Evolutionary conservation across 2,797 vertebrate species (phyloP).

Genomic region (Gambelia wislizenii): DNA sequence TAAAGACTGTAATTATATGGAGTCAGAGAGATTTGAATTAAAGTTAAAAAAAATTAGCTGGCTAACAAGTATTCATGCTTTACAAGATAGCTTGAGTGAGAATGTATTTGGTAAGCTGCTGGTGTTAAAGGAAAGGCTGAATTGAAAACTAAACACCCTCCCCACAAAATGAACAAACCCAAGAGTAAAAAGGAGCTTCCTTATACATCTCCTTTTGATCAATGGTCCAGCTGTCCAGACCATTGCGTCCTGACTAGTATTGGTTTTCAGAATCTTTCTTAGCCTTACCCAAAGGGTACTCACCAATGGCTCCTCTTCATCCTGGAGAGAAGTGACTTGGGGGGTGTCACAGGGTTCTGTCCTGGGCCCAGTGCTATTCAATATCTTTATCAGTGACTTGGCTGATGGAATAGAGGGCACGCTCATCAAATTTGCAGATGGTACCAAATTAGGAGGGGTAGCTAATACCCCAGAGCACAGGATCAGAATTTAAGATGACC

Average conservation of each 20-base stretch:
- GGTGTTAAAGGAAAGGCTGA: neutral
- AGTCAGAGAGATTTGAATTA: neutral
- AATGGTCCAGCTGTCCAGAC: neutral
- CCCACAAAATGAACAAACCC: too few species aligned
- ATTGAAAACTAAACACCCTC: too few species aligned
- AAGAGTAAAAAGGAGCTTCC: neutral
- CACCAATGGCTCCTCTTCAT: too few species aligned
- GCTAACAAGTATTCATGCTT: neutral
- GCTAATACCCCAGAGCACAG: too few species aligned
- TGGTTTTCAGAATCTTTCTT: neutral
- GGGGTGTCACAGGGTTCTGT: too few species aligned
- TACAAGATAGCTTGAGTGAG: neutral
- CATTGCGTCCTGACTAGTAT: neutral
- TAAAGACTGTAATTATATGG: slow-evolving; percentile 23
- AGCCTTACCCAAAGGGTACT: neutral
- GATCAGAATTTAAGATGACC: too few species aligned
- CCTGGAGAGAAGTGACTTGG: too few species aligned
- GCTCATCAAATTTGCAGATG: too few species aligned
- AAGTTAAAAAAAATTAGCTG: neutral
- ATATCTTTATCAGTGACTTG: too few species aligned
- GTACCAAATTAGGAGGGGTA: too few species aligned
- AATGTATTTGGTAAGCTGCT: neutral
- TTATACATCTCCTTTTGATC: neutral
- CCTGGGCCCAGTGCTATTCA: too few species aligned
- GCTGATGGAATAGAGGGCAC: too few species aligned